Base-by-base conservation (phyloP, 2,888 invertebrate genomes). In the Erebia palarica region DNA sequence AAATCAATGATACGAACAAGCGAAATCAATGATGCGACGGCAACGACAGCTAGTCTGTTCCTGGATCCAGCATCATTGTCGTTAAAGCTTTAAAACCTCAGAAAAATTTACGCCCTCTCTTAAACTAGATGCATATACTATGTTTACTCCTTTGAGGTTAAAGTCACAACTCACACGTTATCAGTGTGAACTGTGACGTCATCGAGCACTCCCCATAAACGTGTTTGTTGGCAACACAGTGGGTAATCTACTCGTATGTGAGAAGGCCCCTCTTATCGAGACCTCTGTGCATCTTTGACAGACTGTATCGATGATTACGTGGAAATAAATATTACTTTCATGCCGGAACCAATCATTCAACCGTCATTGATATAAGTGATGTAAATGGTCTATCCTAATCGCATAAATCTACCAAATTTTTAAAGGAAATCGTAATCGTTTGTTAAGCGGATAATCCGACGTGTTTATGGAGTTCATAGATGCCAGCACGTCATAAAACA, bases 121-220 rank as follows among this genome's bases (percentile, higher is more conserved):
- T 14, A n/a, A 9, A 51, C 51, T 27, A 51, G n/a, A 44, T 53
- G 18, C 9, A 65, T 10, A 47, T 18, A 18, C 14, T 4, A 4
- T 81, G 77, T 81, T 80, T 78, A 77, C 76, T 73, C 71, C 75
- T 74, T 76, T 77, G 76, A 80, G 85, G 86, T 86, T 84, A 86
- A 79, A 77, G 78, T 79, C 78, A 76, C 65, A 65, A 77, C 3
- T 21, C 21, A 21, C 27, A 27, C 1, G 79, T 77, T 82, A 86
- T 86, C 83, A 78, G 75, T 57, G 74, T 74, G 74, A 77, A 77
- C 68, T 77, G 76, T 87, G 86, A 86, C 88, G 87, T 83, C 81
- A 79, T 72, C n/a, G 69, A 84, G 80, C 87, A 87, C 84, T 84
- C 73, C 61, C 68, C 74, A 72, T 55, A 75, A 75, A 72, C 78